Evolutionary conservation across 2,888 invertebrate species (phyloP), one percentile per base, ranked within the genome.

Genomic region (Zygogramma bicolorata): DNA sequence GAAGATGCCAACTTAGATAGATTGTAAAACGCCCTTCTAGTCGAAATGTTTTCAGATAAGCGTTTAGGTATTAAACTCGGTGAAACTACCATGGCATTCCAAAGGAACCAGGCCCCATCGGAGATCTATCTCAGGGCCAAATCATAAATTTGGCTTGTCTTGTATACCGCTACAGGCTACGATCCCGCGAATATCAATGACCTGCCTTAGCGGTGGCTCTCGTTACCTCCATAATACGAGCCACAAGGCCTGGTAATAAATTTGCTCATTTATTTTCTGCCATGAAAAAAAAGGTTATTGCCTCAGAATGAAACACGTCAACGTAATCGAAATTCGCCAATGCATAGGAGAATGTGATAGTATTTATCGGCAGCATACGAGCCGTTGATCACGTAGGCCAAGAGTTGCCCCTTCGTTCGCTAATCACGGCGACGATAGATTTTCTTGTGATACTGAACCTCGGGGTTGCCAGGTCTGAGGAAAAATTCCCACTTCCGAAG

Each of bases 261-360:
- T 46, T 20, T 20, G 6, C 46, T 8, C 46, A 18, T 20, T 46
- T 20, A 46, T 46, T 46, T 46, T 46, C 46, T 20, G 46, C 8
- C 46, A 20, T 46, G 13, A 34, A 20, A 20, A 42, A 46, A 46
- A 46, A 46, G 46, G 20, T 46, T 46, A 46, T 46, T 46, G 46
- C 46, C 20, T 46, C 46, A 46, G 46, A 18, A 46, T 18, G 46
- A 46, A 46, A 46, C 46, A 20, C 46, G 46, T 20, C 20, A 53
- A 53, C 53, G 53, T 53, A 22, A 53, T 53, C 53, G 53, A 53
- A 53, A 53, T 53, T 53, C 53, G 53, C 53, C 13, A 53, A 53
- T 53, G 25, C 53, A 53, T 53, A 25, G 53, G 49, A 22, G 49
- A 53, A 53, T 53, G 53, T 53, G 53, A 53, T 53, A 53, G 53